Base-by-base conservation (phyloP, 2,113 vertebrate genomes). In the Hydrochoerus hydrochaeris region DNA sequence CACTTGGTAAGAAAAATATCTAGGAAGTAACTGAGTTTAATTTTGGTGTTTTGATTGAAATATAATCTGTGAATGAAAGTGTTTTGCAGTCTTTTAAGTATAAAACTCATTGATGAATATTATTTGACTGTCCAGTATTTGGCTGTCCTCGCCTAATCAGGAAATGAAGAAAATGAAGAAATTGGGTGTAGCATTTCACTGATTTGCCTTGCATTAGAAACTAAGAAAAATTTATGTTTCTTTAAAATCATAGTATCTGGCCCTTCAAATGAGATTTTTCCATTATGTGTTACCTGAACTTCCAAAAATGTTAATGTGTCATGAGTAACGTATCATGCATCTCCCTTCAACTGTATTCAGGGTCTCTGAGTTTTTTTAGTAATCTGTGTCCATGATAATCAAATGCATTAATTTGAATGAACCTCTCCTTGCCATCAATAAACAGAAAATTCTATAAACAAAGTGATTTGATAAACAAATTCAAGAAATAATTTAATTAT, bases 1-100 rank as follows among this genome's bases (percentile, higher is more conserved):
- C 65, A 85, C 91, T 95, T 96, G 5, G 11, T 90, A 52, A 80
- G 65, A 88, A 65, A 65, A 22, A 97, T 83, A 90, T 35, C 80
- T 93, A 85, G 9, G 22, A 9, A 20, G 7, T 46, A 41, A 38
- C 73, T 94, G 20, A 44, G 44, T 88, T 85, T 97, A 52, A 81
- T 54, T 83, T 83, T 19, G 32, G 35, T 80, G 24, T 38, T 78
- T 63, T 49, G 17, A 22, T 22, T 26, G 77, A 95, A 35, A 57
- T 85, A 28, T 85, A 73, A 41, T 22, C 24, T 35, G 35, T 62
- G 77, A 88, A 32, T 89, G 41, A 52, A 94, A 88, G 4, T 5
- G 13, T 57, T 3, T 46, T 73, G 16, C 2, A 52, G 35, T 89
- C 32, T 85, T 52, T 24, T 71, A 71, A 77, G 24, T 78, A 65